Evolutionary conservation across 1,140 invertebrate species (phyloP), one percentile per base, ranked within the genome.

Genomic region (Panulirus ornatus): DNA sequence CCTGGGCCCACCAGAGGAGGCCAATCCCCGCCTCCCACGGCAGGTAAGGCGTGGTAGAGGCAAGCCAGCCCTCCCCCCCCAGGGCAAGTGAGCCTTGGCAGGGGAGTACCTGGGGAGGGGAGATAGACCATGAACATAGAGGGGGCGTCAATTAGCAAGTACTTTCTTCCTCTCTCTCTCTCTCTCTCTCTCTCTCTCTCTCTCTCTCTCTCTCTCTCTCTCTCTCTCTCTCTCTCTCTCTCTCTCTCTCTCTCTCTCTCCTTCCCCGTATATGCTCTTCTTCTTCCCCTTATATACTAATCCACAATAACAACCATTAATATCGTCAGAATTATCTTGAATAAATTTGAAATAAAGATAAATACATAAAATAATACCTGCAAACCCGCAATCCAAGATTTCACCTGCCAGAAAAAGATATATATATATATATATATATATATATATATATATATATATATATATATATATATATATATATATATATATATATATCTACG

Each of bases 241-340:
- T 58, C 51, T 14, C 34, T 30, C 34, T 22, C 66, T 27, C 36
- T 70, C 66, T 34, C 36, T 70, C 66, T 9, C 16, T 63, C 16
- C n/a, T 36, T 63, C 14, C 8, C 34, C 1, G 11, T 73, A 34
- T 0, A 9, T 81, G 19, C 2, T 8, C 47, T 27, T 2, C 36
- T 0, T 2, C 8, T 73, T 27, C 30, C 34, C 66, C 16, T 8
- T 2, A 6, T 36, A n/a, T 44, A 34, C 36, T 76, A 92, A 88
- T 92, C 38, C 75, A 79, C 40, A 88, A 82, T 0, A 88, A 88
- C 0, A 71, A 36, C 93, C 94, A 0, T 96, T 96, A 92, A 92
- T 95, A 6, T 95, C 94, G 44, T 95, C 96, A 22, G 96, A 96
- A 14, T 93, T 94, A 81, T 96, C 95, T 6, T 78, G 90, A 44